Evolutionary conservation across 2,113 vertebrate species (phyloP), one percentile per base, ranked within the genome.

Genomic region (Penelope pileata): DNA sequence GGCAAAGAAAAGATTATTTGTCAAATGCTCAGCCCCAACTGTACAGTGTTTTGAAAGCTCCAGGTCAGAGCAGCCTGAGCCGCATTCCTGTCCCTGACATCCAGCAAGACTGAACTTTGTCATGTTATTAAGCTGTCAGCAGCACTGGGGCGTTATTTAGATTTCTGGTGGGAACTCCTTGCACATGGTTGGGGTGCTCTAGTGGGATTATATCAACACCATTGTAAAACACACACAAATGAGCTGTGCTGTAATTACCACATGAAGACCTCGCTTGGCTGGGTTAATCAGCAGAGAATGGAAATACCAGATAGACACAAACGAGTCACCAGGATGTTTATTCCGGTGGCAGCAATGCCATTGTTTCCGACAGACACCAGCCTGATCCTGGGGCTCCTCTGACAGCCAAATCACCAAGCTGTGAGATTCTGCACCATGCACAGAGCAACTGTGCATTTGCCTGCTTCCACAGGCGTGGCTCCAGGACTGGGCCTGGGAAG

Each of bases 121-220:
- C 98, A 98, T 98, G 96, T 98, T 98, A 98, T 98, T 98, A 98
- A 98, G 96, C 98, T 98, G 98, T 98, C 98, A 98, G 98, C 98
- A 96, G 95, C 47, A 9, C 97, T 88, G 94, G 94, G 97, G 97
- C 93, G 85, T 98, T 97, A 98, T 97, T 98, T 98, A 97, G 98
- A 98, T 98, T 98, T 97, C 97, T 98, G 97, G 97, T 98, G 98
- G 98, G 98, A 98, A 98, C 97, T 97, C 97, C 97, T 96, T 90
- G 97, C 98, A 97, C 97, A 97, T 97, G 98, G 96, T 98, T 88
- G 73, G 95, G 94, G 96, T 96, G 93, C 95, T 98, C 97, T 97
- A 78, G 96, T 95, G 97, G 98, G 97, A 98, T 98, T 98, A 98
- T 98, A 98, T 98, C 97, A 98, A 98, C 98, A 98, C 98, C 95